phyloP scores from a whole-genome alignment of 2,888 invertebrate genomes.

The Caenorhabditis becei region DNA sequence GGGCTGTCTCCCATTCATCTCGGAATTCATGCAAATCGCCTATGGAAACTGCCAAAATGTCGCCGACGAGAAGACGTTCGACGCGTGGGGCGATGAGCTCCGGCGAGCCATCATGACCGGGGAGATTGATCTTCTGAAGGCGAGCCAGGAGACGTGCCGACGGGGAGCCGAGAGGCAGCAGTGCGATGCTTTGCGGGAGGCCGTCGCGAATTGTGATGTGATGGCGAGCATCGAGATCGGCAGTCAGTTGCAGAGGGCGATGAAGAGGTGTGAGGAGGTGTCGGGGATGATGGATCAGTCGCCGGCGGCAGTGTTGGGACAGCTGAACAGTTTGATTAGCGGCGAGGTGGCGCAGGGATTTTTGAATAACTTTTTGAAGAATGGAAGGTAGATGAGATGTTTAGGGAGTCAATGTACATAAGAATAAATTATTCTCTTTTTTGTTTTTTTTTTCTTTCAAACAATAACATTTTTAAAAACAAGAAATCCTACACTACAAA shows the following conservation, averaged over 20 bases:
- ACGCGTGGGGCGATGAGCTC: conserved; percentile 79
- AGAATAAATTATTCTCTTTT: conserved; percentile 13
- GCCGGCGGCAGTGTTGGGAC: conserved; percentile 75
- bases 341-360: conserved; percentile 81
- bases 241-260: conserved; percentile 72
- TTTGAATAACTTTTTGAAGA: conserved; percentile 78
- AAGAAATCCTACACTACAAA: conserved; percentile 12
- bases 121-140: conserved; percentile 78
- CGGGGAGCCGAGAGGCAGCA: conserved; percentile 80
- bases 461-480: conserved; percentile 22
- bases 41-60: conserved; percentile 80
- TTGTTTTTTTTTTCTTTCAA: background rate
- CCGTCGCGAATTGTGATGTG: conserved; percentile 80
- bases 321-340: conserved; percentile 76
- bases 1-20: conserved; percentile 80
- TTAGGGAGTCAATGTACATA: conserved; percentile 17
- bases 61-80: conserved; percentile 80
- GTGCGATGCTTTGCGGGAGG: conserved; percentile 77
- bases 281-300: conserved; percentile 80
- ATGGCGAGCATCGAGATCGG: conserved; percentile 72
- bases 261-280: conserved; percentile 80
- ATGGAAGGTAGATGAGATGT: conserved; percentile 36
- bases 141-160: conserved; percentile 80
- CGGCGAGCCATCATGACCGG: conserved; percentile 76
- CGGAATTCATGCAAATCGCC: conserved; percentile 80